Percentiles rank a stretch among this genome's conserved stretches.
These are phyloP conservation scores for Antitype chi DNA, from an alignment of 2,888 invertebrate species.

Conservation along the genomic window DNA sequence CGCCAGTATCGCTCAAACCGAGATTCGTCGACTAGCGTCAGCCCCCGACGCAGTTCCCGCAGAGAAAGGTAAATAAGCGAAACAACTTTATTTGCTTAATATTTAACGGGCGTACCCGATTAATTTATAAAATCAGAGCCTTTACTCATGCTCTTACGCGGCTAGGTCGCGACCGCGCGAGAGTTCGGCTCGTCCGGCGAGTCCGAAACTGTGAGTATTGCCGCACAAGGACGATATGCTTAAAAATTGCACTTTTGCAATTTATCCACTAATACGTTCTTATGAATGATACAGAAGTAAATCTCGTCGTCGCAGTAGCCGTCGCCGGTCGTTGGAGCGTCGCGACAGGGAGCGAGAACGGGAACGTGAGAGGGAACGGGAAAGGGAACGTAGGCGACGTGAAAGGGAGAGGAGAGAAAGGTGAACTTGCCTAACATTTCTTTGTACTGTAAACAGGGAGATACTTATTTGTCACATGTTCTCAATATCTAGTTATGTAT, in stretches of 20 bases:
- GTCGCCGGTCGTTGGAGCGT: slow-evolving; percentile 86
- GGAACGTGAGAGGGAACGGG: slow-evolving; percentile 81
- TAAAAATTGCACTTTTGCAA: not conserved
- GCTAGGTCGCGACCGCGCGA: slow-evolving; percentile 59
- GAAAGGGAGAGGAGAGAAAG: slow-evolving; percentile 85
- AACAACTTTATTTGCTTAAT: not conserved
- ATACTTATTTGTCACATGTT: not conserved
- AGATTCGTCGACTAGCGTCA: slow-evolving; percentile 93
- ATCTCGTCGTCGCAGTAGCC: slow-evolving; percentile 86
- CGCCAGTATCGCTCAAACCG: slow-evolving; percentile 97
- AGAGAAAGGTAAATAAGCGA: slow-evolving; percentile 87
- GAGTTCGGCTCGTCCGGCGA: slow-evolving; percentile 60
- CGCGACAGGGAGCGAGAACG: slow-evolving; percentile 86
- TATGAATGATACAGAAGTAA: slow-evolving; percentile 77
- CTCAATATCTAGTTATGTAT: slow-evolving; percentile 15
- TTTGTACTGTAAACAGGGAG: not conserved
- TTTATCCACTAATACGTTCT: slow-evolving; percentile 27
- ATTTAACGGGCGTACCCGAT: slow-evolving; percentile 25
- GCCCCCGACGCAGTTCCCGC: slow-evolving; percentile 88
- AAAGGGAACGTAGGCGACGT: slow-evolving; percentile 79
- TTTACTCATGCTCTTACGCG: slow-evolving; percentile 60
- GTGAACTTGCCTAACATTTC: slow-evolving; percentile 55
- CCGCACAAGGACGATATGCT: slow-evolving; percentile 19
- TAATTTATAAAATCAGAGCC: slow-evolving; percentile 29
- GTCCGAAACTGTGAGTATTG: slow-evolving; percentile 60